Conservation (phyloP, 1,140 invertebrate genomes). For the Diachasma alloeum region DNA sequence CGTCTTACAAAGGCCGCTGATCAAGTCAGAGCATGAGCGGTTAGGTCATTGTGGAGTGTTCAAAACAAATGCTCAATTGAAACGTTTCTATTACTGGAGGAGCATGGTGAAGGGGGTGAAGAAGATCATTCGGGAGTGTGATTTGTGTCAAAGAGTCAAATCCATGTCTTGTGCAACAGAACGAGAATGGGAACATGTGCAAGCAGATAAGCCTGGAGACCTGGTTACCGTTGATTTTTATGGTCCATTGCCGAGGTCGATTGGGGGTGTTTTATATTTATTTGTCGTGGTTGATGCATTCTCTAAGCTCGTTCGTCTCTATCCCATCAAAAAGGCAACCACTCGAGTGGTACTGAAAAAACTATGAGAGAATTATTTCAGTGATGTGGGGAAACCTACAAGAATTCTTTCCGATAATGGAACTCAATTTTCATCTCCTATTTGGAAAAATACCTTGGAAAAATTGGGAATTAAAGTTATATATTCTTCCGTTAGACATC, state of each 20-base stretch:
- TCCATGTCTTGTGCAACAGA: too few species aligned
- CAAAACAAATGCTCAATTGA: too few species aligned
- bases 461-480: conserved; percentile 1
- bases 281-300: conserved; percentile 34
- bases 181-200: too few species aligned
- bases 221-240: conserved; percentile 34
- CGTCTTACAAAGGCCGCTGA: too few species aligned
- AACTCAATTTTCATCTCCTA: too few species aligned
- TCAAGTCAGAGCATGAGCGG: too few species aligned
- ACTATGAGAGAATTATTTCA: conserved; percentile 22
- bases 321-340: conserved; percentile 25
- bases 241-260: conserved; percentile 29
- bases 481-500: conserved; percentile 20
- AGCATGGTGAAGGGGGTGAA: too few species aligned
- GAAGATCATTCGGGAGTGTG: too few species aligned
- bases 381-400: conserved; percentile 14
- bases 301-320: conserved; percentile 30
- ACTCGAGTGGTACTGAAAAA: conserved; percentile 10
- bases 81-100: too few species aligned
- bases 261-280: conserved; percentile 28
- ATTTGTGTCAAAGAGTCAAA: too few species aligned
- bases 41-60: too few species aligned
- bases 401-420: conserved; percentile 26
- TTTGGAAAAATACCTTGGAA: conserved; percentile 15
- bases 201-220: conserved; percentile 22